Base-by-base conservation (phyloP, 2,797 vertebrate species). In the Graptemys geographica region DNA sequence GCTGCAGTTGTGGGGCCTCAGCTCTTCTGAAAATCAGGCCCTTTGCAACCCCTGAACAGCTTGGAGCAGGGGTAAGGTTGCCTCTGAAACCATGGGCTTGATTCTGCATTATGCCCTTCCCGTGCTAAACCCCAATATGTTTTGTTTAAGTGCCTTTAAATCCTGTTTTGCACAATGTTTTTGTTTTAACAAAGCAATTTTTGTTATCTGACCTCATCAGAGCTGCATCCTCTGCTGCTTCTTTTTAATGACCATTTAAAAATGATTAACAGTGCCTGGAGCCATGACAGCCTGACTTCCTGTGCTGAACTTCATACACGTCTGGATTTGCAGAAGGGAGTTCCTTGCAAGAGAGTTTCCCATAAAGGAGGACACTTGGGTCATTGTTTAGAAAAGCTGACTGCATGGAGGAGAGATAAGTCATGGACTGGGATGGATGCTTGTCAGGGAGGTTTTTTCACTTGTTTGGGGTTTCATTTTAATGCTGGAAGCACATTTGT, bases 201-300 rank as follows among this genome's bases (percentile, higher is more conserved):
- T 96, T 96, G 87, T 93, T 96, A 85, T 95, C 90, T 96, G 96
- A 97, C 97, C 97, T 97, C 96, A 96, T 91, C 96, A 95, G 93
- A 96, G 93, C 88, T 94, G 89, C 93, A 96, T 96, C 97, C 87
- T 92, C 86, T 65, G 82, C 84, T 96, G 74, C 74, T 95, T 94
- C 86, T 96, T 90, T 98, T 96, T 97, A 97, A 97, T 97, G 97
- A 98, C 98, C 90, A 90, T 96, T 97, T 98, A 37, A 97, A 94
- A 98, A 98, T 98, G 96, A 98, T 98, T 98, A 97, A 98, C 95
- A 97, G 93, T 92, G 97, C 97, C 97, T 96, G 95, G 96, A 98
- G 96, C 92, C 95, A 96, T 95, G 96, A 93, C 95, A 92, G 93
- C 85, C 96, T 95, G 86, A 96, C 95, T 98, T 98, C 98, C 98